Conservation (phyloP, 2,113 vertebrate species). For the Megaceryle torquata region DNA sequence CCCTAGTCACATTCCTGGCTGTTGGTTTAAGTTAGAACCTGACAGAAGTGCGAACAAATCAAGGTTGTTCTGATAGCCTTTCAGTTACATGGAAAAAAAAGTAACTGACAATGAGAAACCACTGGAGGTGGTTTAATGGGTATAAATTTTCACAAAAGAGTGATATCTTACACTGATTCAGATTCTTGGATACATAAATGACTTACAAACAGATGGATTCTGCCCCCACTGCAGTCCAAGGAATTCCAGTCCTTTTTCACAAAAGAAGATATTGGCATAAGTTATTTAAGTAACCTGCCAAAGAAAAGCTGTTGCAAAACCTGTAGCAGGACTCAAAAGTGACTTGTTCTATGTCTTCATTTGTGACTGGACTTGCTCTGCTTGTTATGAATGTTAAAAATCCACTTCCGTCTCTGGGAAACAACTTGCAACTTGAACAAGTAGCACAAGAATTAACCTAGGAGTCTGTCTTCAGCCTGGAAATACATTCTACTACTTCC, state of each 20-base stretch:
- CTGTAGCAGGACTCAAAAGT: neutral
- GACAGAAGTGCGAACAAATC: slow-evolving; percentile 71
- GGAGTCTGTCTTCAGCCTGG: neutral
- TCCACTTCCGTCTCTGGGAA: neutral
- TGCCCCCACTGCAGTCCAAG: neutral
- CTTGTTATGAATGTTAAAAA: neutral
- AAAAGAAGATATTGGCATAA: neutral
- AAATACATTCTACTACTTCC: neutral
- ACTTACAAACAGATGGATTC: neutral
- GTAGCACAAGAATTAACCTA: neutral
- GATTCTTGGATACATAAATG: slow-evolving; percentile 5
- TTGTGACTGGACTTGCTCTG: neutral
- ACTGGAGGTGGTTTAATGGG: slow-evolving; percentile 33
- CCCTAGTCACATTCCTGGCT: slow-evolving; percentile 66
- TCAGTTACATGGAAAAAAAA: slow-evolving; percentile 13
- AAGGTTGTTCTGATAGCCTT: slow-evolving; percentile 37
- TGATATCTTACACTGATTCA: slow-evolving; percentile 1
- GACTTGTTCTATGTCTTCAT: neutral
- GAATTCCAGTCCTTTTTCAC: slow-evolving; percentile 13
- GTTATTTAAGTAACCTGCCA: slow-evolving; percentile 11
- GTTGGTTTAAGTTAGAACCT: slow-evolving; percentile 61
- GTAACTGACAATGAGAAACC: slow-evolving; percentile 47
- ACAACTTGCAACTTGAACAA: neutral
- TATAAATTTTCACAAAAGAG: slow-evolving; percentile 16
- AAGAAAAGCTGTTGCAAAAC: neutral